Evolutionary conservation across 2,888 invertebrate genomes (phyloP).

Genomic region (Lochmaea crataegi): DNA sequence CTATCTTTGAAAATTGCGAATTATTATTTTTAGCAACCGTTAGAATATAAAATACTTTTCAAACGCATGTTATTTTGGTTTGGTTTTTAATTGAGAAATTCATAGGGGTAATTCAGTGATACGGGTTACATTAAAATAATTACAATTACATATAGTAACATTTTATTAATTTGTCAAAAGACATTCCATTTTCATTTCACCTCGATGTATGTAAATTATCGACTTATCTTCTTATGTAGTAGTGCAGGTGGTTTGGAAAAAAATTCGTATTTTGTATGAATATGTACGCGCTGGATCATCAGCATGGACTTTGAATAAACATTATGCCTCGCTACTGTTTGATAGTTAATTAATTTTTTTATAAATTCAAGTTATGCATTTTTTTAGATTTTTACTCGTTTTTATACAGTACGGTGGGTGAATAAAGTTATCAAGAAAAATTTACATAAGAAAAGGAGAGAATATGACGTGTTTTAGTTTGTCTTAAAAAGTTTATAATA

Average conservation of each 20-base stretch:
- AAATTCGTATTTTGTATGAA: no score
- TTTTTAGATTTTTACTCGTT: no score
- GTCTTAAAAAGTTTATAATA: no score
- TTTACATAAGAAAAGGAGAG: no score
- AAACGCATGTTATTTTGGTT: not conserved
- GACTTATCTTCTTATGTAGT: not conserved
- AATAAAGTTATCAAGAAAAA: no score
- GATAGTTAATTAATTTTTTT: no score
- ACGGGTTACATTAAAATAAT: conserved; percentile 1
- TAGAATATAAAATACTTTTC: not conserved
- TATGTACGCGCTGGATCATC: no score
- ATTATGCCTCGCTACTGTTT: no score
- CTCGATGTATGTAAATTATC: not conserved
- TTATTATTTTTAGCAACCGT: not conserved
- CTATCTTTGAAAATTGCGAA: not conserved
- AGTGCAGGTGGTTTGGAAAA: not conserved
- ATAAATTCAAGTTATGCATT: no score
- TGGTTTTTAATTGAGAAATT: not conserved
- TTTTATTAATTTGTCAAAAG: not conserved
- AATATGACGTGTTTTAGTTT: no score
- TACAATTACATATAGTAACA: conserved; percentile 1
- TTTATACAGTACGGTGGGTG: no score
- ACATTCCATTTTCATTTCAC: not conserved
- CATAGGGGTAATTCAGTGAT: not conserved
- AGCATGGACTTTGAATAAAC: no score